Percentiles rank a stretch among this genome's conserved stretches.
These are phyloP conservation scores for Micronycteris hirsuta DNA, from an alignment of 2,113 vertebrate genomes.

Conservation along the genomic window DNA sequence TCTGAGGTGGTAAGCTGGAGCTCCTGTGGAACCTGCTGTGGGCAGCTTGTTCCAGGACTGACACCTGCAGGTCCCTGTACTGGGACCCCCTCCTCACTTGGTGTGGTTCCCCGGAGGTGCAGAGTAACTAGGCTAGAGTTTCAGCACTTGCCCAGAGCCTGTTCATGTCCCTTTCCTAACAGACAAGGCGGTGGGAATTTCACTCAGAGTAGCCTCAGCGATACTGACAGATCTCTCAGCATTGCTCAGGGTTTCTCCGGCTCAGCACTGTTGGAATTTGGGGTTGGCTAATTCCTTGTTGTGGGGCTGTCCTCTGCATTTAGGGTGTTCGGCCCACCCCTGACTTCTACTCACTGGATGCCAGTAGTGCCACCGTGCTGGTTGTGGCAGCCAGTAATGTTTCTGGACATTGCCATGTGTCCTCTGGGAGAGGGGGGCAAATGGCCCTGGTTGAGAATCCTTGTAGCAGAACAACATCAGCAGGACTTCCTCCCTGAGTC, in stretches of 20 bases:
- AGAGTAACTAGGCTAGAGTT: not conserved
- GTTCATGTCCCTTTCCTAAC: not conserved
- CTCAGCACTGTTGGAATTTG: not conserved
- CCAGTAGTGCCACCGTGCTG: not conserved
- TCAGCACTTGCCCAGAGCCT: not conserved
- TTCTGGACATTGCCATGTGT: not conserved
- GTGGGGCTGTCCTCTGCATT: not conserved
- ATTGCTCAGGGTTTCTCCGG: not conserved
- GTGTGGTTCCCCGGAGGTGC: not conserved
- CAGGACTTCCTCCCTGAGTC: not conserved
- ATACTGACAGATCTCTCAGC: not conserved
- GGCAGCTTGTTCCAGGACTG: no score
- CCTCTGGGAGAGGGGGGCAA: no score
- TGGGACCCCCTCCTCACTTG: not conserved
- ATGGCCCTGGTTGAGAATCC: not conserved
- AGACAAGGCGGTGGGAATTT: not conserved
- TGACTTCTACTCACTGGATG: not conserved
- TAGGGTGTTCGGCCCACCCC: not conserved
- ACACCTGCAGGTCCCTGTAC: fast-evolving
- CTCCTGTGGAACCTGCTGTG: not conserved
- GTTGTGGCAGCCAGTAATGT: not conserved
- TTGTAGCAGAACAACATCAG: not conserved
- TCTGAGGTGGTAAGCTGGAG: not conserved
- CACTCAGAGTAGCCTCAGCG: not conserved
- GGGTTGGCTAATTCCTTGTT: no score